Base-by-base conservation (phyloP, 2,888 invertebrate genomes). In the Xiphydria camelus region DNA sequence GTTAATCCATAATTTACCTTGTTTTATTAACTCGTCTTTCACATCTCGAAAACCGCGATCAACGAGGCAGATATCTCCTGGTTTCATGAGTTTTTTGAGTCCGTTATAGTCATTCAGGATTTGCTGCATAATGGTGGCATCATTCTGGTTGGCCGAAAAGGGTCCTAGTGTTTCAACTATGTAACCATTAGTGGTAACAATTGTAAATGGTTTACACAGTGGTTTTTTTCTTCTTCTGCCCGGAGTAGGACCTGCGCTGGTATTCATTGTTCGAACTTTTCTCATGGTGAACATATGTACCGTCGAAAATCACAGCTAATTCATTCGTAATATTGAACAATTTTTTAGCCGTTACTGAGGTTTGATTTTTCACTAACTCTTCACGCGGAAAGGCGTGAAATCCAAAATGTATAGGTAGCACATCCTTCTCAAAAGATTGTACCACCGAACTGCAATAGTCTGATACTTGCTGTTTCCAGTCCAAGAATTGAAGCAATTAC, bases 21-120 rank as follows among this genome's bases (percentile, higher is more conserved):
- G 25, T n/a, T 42, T 25, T 46, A 39, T 29, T 23, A 45, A 31
- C n/a, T 44, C 6, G 7, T 23, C 17, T 10, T 29, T 25, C 3
- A 51, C 41, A 22, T 48, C 48, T 19, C 48, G 26, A 15, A 51
- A 48, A 3, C 41, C 48, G 1, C 59, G 40, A 44, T 62, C 60
- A 4, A 62, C 34, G 5, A 60, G 26, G 32, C 44, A 53, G 32
- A 59, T 43, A 43, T 64, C 59, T 5, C 48, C 52, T 37, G 21
- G 19, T 51, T 50, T 40, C 26, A 57, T 7, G 39, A 60, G n/a
- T 18, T 18, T 29, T 10, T 18, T 17, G 4, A 42, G 17, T 1
- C 42, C 39, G 14, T 41, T 35, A 1, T 18, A 12, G 31, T 42
- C 18, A n/a, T 12, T n/a, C 15, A 29, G 14, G 12, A 29, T 10